Evolutionary conservation across 2,113 vertebrate genomes (phyloP), one percentile per base, ranked within the genome.

Genomic region (Ia io): DNA sequence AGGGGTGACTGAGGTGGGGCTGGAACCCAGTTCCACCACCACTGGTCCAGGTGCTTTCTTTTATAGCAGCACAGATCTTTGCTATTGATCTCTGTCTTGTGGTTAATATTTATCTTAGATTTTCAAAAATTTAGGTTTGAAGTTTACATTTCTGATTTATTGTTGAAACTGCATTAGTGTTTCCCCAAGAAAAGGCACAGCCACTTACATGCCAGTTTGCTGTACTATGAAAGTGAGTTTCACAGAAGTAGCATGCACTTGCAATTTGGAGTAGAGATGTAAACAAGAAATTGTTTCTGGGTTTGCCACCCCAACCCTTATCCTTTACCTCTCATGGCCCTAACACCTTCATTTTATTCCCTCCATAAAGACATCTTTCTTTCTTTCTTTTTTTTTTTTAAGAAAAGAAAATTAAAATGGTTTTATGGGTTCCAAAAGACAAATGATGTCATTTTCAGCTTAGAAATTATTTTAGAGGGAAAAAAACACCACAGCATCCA

Each of bases 171-270:
- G 6, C 30, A 22, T n/a, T 69, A 40, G 6, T 32, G 9, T 83
- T 74, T 70, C 83, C 83, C 35, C 53, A 37, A 93, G 51, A 65
- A 67, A 95, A 86, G 49, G 32, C 23, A 74, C 9, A 70, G 23
- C 17, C 3, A 51, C 85, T 77, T 84, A 20, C 30, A 12, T 73
- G 42, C 30, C 30, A 25, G 65, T 89, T 92, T 91, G 20, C 65
- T 77, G 51, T 82, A 25, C 20, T 42, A 5, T 56, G 56, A 82
- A 90, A 93, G 65, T 65, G 18, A 84, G 91, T 95, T 88, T 92
- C 59, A 78, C 13, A 44, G 47, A 91, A 30, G 9, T n/a, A 74
- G 35, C 9, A 51, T 56, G 61, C 76, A 30, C 37, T 84, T 84
- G 5, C 30, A 78, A 32, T 82, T 91, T 89, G 53, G 56, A 65